phyloP scores from a whole-genome alignment of 2,797 vertebrate genomes.

The Otus scops region DNA sequence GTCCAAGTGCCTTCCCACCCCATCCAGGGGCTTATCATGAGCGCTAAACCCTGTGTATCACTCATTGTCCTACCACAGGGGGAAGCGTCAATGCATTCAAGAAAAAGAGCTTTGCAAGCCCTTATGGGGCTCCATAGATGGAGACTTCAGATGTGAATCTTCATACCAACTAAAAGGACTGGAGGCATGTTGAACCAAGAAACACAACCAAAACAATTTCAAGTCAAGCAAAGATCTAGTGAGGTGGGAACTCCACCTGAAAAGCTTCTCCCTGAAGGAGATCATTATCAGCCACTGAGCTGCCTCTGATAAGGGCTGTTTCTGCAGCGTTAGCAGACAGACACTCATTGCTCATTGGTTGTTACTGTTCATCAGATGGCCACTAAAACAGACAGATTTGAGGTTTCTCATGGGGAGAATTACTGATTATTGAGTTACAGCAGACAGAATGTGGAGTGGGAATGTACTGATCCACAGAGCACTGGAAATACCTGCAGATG shows the following conservation, averaged over 20 bases:
- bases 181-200: neutral
- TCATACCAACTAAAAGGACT: neutral
- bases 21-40: fast-evolving
- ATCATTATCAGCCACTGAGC: neutral
- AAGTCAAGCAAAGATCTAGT: neutral
- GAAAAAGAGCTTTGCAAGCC: neutral
- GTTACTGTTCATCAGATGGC: neutral
- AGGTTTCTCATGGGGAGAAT: neutral
- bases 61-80: neutral
- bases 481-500: neutral
- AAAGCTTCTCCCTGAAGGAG: neutral
- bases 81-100: neutral
- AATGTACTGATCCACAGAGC: neutral
- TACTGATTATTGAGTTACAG: neutral
- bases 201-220: neutral
- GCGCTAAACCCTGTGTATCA: neutral
- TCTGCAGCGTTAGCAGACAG: neutral
- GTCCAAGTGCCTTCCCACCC: neutral
- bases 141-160: neutral
- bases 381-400: neutral
- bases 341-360: neutral
- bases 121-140: neutral
- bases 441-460: neutral
- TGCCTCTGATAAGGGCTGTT: neutral
- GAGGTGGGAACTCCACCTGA: neutral